phyloP scores from a whole-genome alignment of 2,797 vertebrate species.

The Silurus lanzhouensis region DNA sequence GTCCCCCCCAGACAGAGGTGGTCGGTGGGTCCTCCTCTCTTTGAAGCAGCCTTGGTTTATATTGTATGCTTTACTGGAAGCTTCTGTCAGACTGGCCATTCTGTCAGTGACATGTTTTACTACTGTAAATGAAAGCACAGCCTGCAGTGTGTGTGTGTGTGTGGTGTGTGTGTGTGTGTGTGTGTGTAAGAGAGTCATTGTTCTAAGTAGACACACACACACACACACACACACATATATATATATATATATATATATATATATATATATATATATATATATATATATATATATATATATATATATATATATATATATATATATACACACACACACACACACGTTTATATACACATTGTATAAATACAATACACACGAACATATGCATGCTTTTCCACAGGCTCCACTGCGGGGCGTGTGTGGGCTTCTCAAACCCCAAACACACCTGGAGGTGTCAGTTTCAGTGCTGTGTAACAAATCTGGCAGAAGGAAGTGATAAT shows the following conservation, averaged over 20 bases:
- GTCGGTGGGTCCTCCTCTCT: neutral
- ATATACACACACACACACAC: neutral
- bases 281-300: no score
- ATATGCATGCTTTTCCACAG: conserved; percentile 10
- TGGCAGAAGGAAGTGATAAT: neutral
- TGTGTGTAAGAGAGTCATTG: neutral
- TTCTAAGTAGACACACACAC: neutral
- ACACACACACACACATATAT: neutral
- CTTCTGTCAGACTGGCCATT: conserved; percentile 12
- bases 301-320: no score
- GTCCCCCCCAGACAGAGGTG: neutral
- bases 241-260: no score
- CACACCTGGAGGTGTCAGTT: conserved; percentile 26
- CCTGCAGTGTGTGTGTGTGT: neutral
- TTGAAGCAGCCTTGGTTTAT: neutral
- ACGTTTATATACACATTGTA: neutral
- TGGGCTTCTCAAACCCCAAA: conserved; percentile 44
- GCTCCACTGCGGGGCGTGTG: conserved; percentile 66
- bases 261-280: no score
- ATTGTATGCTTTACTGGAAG: conserved; percentile 2
- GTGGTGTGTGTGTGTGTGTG: neutral
- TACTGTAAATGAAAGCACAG: conserved; percentile 3
- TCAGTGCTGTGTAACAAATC: conserved; percentile 5
- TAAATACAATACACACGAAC: neutral
- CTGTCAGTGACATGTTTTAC: conserved; percentile 6